Base-by-base conservation (phyloP, 1,140 invertebrate species). In the Galendromus occidentalis region DNA sequence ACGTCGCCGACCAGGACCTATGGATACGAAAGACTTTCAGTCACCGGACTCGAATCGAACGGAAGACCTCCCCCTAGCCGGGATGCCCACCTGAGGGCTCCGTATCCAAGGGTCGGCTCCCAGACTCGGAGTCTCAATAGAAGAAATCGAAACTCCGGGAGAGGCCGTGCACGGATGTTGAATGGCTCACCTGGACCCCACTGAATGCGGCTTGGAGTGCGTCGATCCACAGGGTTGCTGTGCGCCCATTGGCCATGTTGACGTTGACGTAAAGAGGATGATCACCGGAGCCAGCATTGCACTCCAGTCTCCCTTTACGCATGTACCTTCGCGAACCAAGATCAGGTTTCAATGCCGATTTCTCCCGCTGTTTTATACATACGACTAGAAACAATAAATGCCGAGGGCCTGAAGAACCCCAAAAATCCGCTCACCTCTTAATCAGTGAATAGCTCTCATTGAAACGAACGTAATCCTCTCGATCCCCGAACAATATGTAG, bases 261-360 rank as follows among this genome's bases (percentile, higher is more conserved):
- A 85, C 84, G 77, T 86, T 86, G 0, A 84, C 81, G 76, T 83
- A 86, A 6, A 85, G 72, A 18, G 84, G 84, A 71, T 82, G 81
- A 69, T 80, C 78, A 6, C 84, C 84, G 66, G 72, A 71, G 1
- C 82, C 82, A 64, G 75, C 71, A 69, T 83, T 83, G 71, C 83
- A 84, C 63, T 81, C 73, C 44, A 73, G 67, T 45, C 83, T 71
- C 42, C 81, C 51, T 59, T 59, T 59, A 1, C 51, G 51, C 51
- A 59, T 59, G 25, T 59, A 59, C 9, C 51, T 59, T 18, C 14
- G 33, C 1, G 22, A 47, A 14, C 5, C 4, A 59, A 17, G 7
- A 68, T 18, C 17, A 42, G 64, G 17, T n/a, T n/a, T n/a, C n/a
- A n/a, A n/a, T n/a, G n/a, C n/a, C n/a, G n/a, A n/a, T n/a, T n/a